Base-by-base conservation (phyloP, 2,888 invertebrate species). In the Xestoiulus laeticollis region DNA sequence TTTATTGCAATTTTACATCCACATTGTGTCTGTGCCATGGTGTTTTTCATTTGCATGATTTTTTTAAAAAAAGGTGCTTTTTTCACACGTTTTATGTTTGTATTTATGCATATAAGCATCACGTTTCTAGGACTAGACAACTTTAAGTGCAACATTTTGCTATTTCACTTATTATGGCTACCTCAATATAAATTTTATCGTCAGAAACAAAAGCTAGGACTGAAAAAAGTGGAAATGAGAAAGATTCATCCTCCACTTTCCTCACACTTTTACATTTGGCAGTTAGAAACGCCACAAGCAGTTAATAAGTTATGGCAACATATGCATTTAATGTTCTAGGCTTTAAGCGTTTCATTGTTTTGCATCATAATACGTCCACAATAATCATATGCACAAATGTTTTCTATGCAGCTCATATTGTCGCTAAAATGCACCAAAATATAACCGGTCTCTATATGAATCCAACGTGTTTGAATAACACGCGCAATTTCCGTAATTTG, bases 271-370 rank as follows among this genome's bases (percentile, higher is more conserved):
- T 78, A 30, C 26, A 78, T 78, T 4, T 78, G 30, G 14, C 30
- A 78, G 78, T 78, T 78, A 30, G 30, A 78, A 30, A 78, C 14
- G 78, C 3, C 78, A 10, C 78, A 78, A 78, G 78, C 78, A 12
- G 30, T 78, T 78, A 78, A 78, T 78, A 78, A 10, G 78, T 78
- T 78, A 30, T 78, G 30, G 30, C 78, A 78, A 78, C 78, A 78
- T 78, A 30, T 30, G 30, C 78, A 14, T 78, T 30, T 14, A 78
- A 78, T 30, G 78, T 30, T 78, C 10, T 0, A 30, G 26, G 78
- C 78, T 22, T 2, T 14, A 30, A 78, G 30, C 30, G 12, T 30
- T 30, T 78, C 22, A 78, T 22, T 59, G 6, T 16, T 59, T 22
- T 59, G 59, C 22, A 22, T 38, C 19, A 53, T 59, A 59, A 59